Evolutionary conservation across 1,140 invertebrate species (phyloP).

Genomic region (Eumaeus atala): DNA sequence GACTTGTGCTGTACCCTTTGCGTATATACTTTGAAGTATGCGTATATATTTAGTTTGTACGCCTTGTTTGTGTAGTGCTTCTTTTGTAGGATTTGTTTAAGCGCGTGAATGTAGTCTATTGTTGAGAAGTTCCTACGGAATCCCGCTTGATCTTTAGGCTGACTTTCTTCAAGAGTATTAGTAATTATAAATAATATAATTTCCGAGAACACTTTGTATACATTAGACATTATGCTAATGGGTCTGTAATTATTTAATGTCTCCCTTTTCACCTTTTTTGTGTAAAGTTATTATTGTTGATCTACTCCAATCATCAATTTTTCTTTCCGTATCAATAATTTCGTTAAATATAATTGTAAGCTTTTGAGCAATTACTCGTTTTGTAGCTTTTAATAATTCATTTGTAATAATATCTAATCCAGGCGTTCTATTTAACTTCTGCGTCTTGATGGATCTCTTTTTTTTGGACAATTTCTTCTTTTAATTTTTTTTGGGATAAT

Average conservation of each 20-base stretch:
- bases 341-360: no score
- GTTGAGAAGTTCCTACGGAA: conserved; percentile 10
- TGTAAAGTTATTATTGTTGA: no score
- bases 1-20: no score
- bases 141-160: conserved; percentile 11
- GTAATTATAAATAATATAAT: background rate
- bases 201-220: conserved; percentile 2
- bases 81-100: no score
- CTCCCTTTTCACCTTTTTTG: background rate
- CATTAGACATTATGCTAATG: background rate
- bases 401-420: conserved; percentile 22
- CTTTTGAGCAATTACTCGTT: no score
- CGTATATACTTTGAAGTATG: no score
- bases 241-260: background rate
- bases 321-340: no score
- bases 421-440: conserved; percentile 21
- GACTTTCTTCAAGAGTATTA: conserved; percentile 3
- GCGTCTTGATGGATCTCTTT: conserved; percentile 23
- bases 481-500: conserved; percentile 17
- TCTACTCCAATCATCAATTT: no score
- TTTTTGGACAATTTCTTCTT: conserved; percentile 21
- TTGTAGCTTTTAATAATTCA: conserved; percentile 14
- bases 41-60: no score
- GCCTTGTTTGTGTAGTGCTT: no score
- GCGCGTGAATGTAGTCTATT: conserved; percentile 2